These are phyloP conservation scores for Carabus problematicus DNA, from an alignment of 2,888 invertebrate genomes.

Conservation along the genomic window DNA sequence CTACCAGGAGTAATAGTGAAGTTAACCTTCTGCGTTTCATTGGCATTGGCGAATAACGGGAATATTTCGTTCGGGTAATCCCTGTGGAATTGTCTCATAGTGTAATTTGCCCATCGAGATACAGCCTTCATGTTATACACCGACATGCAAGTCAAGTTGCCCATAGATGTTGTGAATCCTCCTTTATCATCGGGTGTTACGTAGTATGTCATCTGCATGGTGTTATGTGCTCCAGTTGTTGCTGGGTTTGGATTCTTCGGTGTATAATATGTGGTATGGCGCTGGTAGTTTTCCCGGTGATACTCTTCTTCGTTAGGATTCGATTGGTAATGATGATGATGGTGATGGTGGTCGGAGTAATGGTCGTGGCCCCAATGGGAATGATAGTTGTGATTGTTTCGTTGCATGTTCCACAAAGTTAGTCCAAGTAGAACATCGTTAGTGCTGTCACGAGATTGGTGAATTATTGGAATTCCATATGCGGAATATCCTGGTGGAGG, in stretches of 20 bases:
- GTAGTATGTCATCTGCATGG: background rate
- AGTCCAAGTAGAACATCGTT: constrained; percentile 25
- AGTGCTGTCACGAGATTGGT: constrained; percentile 11
- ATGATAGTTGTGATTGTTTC: constrained; percentile 12
- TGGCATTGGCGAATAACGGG: background rate
- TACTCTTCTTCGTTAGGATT: background rate
- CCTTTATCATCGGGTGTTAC: constrained; percentile 3
- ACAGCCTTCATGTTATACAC: background rate
- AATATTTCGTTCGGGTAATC: constrained; percentile 6
- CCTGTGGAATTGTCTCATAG: background rate
- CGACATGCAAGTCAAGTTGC: constrained; percentile 4
- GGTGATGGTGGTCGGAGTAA: background rate
- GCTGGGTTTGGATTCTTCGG: background rate
- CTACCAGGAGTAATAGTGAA: background rate
- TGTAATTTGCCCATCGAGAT: constrained; percentile 1
- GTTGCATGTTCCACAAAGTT: constrained; percentile 26
- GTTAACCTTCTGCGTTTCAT: background rate
- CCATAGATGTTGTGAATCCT: background rate
- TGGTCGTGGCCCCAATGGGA: background rate
- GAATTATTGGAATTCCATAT: constrained; percentile 9
- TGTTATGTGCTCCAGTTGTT: background rate
- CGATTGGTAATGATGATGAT: constrained; percentile 8
- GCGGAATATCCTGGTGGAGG: constrained; percentile 28
- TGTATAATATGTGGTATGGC: constrained; percentile 18
- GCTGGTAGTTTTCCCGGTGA: background rate